phyloP scores from a whole-genome alignment of 2,888 invertebrate species.

The Rhyacophila evoluta region DNA sequence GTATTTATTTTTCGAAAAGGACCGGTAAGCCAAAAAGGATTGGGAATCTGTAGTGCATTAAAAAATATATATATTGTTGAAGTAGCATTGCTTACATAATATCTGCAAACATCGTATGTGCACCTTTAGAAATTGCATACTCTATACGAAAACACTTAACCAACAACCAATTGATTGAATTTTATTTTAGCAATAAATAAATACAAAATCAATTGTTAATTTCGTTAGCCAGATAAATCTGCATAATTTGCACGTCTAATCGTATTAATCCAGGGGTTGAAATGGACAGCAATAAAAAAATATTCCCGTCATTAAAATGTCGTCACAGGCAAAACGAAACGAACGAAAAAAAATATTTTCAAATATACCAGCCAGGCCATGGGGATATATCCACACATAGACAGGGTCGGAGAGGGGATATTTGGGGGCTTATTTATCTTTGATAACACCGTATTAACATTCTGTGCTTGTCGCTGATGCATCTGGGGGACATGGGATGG shows the following conservation, averaged over 20 bases:
- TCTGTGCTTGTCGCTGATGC: constrained; percentile 37
- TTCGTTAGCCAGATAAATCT: neutral
- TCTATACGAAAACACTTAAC: no score
- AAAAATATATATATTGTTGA: no score
- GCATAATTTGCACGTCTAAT: neutral
- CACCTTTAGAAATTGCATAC: no score
- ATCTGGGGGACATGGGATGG: constrained; percentile 11
- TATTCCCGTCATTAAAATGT: constrained; percentile 17
- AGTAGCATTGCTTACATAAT: no score
- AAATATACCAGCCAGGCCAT: neutral
- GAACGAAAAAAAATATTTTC: neutral
- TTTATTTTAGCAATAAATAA: no score
- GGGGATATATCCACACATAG: neutral
- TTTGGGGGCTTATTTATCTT: constrained; percentile 48
- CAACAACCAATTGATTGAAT: no score
- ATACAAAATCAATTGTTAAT: no score
- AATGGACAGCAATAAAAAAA: neutral
- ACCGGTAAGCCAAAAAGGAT: no score
- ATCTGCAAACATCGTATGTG: no score
- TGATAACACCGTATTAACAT: constrained; percentile 51
- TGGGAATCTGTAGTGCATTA: no score
- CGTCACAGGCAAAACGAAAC: neutral
- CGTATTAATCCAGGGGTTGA: neutral
- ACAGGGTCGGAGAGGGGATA: constrained; percentile 19
- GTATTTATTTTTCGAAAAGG: no score